A percentile compares a stretch with the other conserved stretches of the same genome.
Conservation (phyloP, 2,113 vertebrate species). For the Caranx melampygus region DNA sequence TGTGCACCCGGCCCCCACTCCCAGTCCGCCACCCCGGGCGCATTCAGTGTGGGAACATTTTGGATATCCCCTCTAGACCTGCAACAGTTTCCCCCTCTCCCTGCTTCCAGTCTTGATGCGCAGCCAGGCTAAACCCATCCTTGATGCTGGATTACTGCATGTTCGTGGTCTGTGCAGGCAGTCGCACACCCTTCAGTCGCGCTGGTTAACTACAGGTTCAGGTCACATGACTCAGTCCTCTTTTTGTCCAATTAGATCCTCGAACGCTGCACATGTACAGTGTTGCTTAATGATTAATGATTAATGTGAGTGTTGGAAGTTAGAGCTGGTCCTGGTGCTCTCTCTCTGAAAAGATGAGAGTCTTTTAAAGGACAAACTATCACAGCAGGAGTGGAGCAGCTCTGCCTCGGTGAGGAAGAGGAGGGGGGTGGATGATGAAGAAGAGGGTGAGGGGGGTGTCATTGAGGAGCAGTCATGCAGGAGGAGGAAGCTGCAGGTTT, state of each 20-base stretch:
- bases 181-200: background rate
- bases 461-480: conserved; percentile 80
- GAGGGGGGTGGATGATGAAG: conserved; percentile 42
- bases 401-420: conserved; percentile 53
- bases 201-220: background rate
- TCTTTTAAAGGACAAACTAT: conserved; percentile 50
- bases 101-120: too few species aligned
- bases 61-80: too few species aligned
- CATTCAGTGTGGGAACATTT: too few species aligned
- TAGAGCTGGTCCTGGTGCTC: conserved; percentile 14
- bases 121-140: too few species aligned
- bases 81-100: too few species aligned
- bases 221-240: conserved; percentile 24
- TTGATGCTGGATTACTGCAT: background rate
- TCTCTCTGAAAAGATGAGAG: conserved; percentile 26
- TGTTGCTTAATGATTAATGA: too few species aligned
- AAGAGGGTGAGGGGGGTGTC: conserved; percentile 34
- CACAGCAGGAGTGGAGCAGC: conserved; percentile 65
- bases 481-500: conserved; percentile 77
- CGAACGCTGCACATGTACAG: background rate
- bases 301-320: conserved; percentile 9
- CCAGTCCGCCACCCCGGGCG: too few species aligned
- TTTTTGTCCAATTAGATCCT: background rate
- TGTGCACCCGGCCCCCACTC: too few species aligned
- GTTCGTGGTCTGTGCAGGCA: background rate